A percentile compares a stretch with the other conserved stretches of the same genome.
Conservation (phyloP, 2,113 vertebrate species). For the Phoenicopterus ruber region DNA sequence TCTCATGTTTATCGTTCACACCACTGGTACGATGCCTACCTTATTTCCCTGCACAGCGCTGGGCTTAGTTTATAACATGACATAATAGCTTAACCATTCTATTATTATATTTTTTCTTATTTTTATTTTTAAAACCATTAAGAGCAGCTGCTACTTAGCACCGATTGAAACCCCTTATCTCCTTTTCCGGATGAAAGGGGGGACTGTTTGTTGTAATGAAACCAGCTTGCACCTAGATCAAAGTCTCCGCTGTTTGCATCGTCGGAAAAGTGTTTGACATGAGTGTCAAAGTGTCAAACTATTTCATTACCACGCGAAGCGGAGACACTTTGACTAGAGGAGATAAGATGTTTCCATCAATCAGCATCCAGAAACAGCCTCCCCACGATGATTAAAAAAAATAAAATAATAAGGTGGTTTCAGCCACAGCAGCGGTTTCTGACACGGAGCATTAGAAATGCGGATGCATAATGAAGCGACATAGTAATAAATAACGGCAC, state of each 20-base stretch:
- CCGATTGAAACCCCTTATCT: background rate
- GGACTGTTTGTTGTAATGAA: slow-evolving; percentile 27
- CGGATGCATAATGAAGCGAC: accelerated
- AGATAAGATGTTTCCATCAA: slow-evolving; percentile 51
- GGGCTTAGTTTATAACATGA: background rate
- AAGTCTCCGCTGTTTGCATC: background rate
- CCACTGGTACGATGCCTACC: background rate
- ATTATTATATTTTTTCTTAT: background rate
- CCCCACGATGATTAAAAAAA: slow-evolving; percentile 21
- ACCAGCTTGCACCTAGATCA: slow-evolving; percentile 50
- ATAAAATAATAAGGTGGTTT: background rate
- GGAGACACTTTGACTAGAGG: slow-evolving; percentile 32
- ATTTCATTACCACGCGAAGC: slow-evolving; percentile 38
- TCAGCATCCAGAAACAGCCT: slow-evolving; percentile 30
- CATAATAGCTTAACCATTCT: background rate
- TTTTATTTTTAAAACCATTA: background rate
- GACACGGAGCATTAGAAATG: background rate
- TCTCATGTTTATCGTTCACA: background rate
- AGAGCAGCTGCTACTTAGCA: slow-evolving; percentile 1
- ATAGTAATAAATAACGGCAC: background rate
- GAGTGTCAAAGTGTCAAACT: slow-evolving; percentile 54
- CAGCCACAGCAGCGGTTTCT: background rate
- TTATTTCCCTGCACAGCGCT: background rate
- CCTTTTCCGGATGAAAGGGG: background rate
- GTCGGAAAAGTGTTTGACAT: background rate